These are phyloP conservation scores for Apoda limacodes DNA, from an alignment of 2,888 invertebrate genomes.

Conservation along the genomic window DNA sequence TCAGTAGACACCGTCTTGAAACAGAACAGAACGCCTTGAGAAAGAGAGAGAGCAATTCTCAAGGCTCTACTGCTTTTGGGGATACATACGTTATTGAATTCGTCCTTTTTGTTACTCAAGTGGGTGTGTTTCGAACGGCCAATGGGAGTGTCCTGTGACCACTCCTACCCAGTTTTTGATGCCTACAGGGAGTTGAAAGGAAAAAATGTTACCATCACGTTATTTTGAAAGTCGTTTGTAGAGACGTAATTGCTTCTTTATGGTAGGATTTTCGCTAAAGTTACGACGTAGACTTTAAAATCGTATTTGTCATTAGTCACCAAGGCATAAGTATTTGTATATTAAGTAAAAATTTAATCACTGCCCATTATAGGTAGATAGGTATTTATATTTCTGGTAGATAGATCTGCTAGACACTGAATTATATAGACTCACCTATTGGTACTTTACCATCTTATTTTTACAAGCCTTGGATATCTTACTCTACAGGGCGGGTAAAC, in stretches of 20 bases:
- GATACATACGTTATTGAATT: slow-evolving; percentile 28
- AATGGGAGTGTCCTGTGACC: slow-evolving; percentile 54
- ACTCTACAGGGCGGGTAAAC: no score
- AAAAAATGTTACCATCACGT: slow-evolving; percentile 62
- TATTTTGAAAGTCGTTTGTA: slow-evolving; percentile 57
- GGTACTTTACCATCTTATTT: no score
- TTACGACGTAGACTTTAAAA: no score
- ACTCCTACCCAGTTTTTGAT: slow-evolving; percentile 60
- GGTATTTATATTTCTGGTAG: no score
- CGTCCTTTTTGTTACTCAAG: slow-evolving; percentile 48
- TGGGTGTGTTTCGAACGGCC: slow-evolving; percentile 50
- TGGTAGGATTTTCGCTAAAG: slow-evolving; percentile 24
- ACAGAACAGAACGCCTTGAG: slow-evolving; percentile 39
- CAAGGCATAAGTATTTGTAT: no score
- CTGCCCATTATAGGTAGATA: no score
- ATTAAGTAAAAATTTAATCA: no score
- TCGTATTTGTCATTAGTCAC: no score
- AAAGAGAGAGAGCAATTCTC: slow-evolving; percentile 66
- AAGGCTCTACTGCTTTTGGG: slow-evolving; percentile 51
- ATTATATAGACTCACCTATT: no score
- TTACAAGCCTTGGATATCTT: no score
- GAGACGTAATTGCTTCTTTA: slow-evolving; percentile 59
- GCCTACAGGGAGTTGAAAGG: slow-evolving; percentile 64
- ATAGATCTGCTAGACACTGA: no score
- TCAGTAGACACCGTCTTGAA: slow-evolving; percentile 60